phyloP scores from a whole-genome alignment of 2,888 invertebrate species.

The Eupsilia transversa region DNA sequence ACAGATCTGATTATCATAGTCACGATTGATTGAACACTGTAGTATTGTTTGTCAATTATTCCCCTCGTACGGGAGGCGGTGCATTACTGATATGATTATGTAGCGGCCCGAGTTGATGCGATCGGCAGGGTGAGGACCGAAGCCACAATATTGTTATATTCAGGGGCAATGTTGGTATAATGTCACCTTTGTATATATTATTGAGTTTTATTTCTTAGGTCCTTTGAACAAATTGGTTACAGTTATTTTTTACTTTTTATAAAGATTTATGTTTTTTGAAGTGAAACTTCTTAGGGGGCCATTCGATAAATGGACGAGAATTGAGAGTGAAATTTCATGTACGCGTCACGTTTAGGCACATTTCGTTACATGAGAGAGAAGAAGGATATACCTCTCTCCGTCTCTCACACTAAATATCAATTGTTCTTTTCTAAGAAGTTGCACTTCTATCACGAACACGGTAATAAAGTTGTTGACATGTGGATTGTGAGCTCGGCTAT shows the following conservation, averaged over 20 bases:
- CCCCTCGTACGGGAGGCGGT: background rate
- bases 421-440: no score
- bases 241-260: background rate
- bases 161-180: background rate
- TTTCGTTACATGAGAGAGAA: no score
- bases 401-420: no score
- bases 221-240: background rate
- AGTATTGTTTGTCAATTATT: constrained; percentile 41
- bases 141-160: constrained; percentile 1
- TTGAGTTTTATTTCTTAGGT: background rate
- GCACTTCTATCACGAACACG: no score
- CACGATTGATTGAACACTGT: constrained; percentile 24
- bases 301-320: no score
- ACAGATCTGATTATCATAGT: constrained; percentile 27
- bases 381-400: no score
- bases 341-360: no score
- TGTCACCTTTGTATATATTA: background rate
- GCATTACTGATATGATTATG: constrained; percentile 32
- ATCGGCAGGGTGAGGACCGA: constrained; percentile 12
- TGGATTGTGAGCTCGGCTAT: no score
- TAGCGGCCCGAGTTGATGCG: background rate
- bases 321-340: no score
- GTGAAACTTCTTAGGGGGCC: no score
- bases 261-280: background rate
- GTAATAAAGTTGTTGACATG: no score